phyloP scores from a whole-genome alignment of 37 sponge, comb jelly and placozoan species.

The Mnemiopsis leidyi region DNA sequence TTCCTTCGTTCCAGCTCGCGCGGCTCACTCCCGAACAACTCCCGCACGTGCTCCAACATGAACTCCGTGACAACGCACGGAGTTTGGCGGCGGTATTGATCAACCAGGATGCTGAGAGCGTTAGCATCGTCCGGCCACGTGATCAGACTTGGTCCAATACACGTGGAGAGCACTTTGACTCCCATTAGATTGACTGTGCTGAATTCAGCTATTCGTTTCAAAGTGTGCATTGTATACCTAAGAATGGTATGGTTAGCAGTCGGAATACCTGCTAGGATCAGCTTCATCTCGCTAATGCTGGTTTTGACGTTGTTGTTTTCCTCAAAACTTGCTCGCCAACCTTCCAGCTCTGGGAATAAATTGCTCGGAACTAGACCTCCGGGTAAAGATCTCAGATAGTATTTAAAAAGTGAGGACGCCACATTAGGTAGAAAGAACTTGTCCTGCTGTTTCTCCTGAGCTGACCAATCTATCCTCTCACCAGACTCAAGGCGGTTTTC shows the following conservation, averaged over 20 bases:
- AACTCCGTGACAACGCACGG: not conserved
- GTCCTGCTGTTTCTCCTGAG: slow-evolving; percentile 2
- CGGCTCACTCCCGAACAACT: not conserved
- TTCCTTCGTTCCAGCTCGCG: not conserved
- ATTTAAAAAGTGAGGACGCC: slow-evolving; percentile 5
- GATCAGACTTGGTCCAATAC: slow-evolving; percentile 15
- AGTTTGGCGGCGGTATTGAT: slow-evolving; percentile 5
- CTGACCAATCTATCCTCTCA: not conserved
- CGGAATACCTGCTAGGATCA: not conserved
- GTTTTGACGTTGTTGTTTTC: not conserved
- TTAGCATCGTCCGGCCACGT: slow-evolving; percentile 19
- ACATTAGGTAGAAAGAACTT: slow-evolving; percentile 18
- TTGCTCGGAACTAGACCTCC: slow-evolving; percentile 5
- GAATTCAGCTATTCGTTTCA: not conserved
- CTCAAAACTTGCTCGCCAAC: not conserved
- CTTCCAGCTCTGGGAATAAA: not conserved
- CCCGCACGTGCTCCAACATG: not conserved
- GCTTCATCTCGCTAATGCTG: not conserved
- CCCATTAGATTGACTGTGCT: slow-evolving; percentile 16
- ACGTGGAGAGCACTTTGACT: not conserved
- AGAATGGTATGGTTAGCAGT: not conserved
- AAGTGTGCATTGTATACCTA: not conserved
- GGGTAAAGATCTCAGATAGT: not conserved
- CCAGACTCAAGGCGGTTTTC: slow-evolving; percentile 4
- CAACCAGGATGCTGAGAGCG: slow-evolving; percentile 12